Evolutionary conservation across 2,888 invertebrate species (phyloP).

Genomic region (Labia minor): DNA sequence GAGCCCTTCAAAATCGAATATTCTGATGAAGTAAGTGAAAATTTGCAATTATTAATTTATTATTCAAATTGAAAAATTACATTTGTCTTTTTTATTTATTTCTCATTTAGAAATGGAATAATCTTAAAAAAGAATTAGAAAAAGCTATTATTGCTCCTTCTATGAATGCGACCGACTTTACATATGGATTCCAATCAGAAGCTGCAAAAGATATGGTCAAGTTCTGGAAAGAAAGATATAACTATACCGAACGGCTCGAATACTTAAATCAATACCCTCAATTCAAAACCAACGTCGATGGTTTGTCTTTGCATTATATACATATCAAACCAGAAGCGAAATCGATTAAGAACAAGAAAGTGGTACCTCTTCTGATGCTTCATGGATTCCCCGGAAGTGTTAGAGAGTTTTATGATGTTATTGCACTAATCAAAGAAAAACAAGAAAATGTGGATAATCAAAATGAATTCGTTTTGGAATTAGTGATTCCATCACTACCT

Average conservation of each 20-base stretch:
- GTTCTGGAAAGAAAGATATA: background rate
- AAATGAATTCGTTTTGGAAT: background rate
- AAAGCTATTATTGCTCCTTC: too few relatives aligned
- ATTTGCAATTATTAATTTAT: too few relatives aligned
- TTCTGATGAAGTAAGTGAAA: too few relatives aligned
- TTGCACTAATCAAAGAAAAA: too few relatives aligned
- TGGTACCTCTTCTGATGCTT: background rate
- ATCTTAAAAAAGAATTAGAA: too few relatives aligned
- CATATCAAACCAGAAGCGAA: background rate
- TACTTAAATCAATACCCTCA: background rate
- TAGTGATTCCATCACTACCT: background rate
- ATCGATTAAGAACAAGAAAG: background rate
- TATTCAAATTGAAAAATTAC: too few relatives aligned
- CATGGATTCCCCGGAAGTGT: background rate
- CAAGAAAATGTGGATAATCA: background rate
- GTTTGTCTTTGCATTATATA: background rate
- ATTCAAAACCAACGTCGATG: background rate
- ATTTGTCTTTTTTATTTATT: too few relatives aligned
- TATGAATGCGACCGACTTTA: background rate
- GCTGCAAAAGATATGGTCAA: background rate
- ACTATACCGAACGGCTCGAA: background rate
- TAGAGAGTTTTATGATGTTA: background rate
- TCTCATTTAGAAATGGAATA: too few relatives aligned
- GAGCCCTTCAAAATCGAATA: too few relatives aligned
- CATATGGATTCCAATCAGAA: background rate